Percentiles rank a stretch among this genome's conserved stretches.
phyloP scores from a whole-genome alignment of 2,888 invertebrate species.

The Campoplex capitator region DNA sequence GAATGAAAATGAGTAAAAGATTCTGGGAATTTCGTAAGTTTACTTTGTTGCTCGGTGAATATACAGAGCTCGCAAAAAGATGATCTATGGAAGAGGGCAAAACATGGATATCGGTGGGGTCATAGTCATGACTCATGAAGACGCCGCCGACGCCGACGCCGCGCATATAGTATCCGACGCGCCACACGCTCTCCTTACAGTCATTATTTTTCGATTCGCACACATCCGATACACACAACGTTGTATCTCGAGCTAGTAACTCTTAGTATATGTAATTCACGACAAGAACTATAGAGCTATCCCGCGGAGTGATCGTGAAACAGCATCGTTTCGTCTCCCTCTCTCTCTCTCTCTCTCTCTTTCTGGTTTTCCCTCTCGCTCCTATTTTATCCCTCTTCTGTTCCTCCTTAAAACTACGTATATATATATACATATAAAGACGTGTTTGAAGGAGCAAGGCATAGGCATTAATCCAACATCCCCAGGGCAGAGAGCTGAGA shows the following conservation, averaged over 20 bases:
- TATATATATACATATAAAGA: neutral
- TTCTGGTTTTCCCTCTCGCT: slow-evolving; percentile 1
- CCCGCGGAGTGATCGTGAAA: slow-evolving; percentile 41
- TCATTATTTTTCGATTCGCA: slow-evolving; percentile 71
- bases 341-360: slow-evolving; percentile 24
- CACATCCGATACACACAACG: slow-evolving; percentile 67
- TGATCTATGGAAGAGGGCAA: slow-evolving; percentile 48
- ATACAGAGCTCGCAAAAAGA: neutral
- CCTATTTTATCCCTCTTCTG: slow-evolving; percentile 22
- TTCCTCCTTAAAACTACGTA: slow-evolving; percentile 33
- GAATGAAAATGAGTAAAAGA: neutral
- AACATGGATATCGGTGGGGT: slow-evolving; percentile 68
- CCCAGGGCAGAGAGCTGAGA: slow-evolving; percentile 59
- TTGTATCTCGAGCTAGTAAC: slow-evolving; percentile 62
- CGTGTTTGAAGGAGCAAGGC: slow-evolving; percentile 31
- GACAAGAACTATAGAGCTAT: slow-evolving; percentile 39
- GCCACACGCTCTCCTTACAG: slow-evolving; percentile 63
- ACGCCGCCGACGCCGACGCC: slow-evolving; percentile 68
- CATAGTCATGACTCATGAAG: slow-evolving; percentile 76
- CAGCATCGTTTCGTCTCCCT: slow-evolving; percentile 4
- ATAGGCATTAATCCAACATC: slow-evolving; percentile 67
- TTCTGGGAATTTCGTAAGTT: neutral
- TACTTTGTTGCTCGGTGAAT: slow-evolving; percentile 15
- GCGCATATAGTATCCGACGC: slow-evolving; percentile 43
- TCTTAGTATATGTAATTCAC: slow-evolving; percentile 22